Conservation (phyloP, 2,113 vertebrate genomes). For the Hiodon alosoides region DNA sequence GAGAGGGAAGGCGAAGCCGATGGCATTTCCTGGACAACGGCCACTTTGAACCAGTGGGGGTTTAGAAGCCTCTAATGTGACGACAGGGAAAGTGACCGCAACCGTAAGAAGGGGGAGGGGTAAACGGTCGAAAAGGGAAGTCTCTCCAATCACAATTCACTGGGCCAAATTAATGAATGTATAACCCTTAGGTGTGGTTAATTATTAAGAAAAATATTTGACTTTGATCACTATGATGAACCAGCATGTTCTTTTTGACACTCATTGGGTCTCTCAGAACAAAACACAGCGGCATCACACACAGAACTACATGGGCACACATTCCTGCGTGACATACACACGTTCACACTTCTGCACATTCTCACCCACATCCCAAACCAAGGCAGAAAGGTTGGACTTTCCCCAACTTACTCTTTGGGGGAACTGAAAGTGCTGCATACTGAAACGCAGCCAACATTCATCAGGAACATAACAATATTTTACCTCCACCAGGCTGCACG, state of each 20-base stretch:
- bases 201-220: too few relatives aligned
- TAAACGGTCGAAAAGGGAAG: too few relatives aligned
- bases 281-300: neutral
- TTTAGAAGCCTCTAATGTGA: neutral
- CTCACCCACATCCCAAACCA: neutral
- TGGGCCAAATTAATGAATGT: too few relatives aligned
- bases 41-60: slow-evolving; percentile 37
- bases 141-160: too few relatives aligned
- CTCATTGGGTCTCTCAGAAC: too few relatives aligned
- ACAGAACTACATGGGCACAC: neutral
- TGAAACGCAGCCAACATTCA: too few relatives aligned
- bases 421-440: too few relatives aligned
- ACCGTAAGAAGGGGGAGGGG: too few relatives aligned
- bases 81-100: neutral
- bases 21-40: slow-evolving; percentile 51
- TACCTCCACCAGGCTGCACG: slow-evolving; percentile 8
- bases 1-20: slow-evolving; percentile 44
- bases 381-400: neutral
- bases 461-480: neutral
- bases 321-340: neutral
- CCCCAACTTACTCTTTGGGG: neutral
- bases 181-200: too few relatives aligned
- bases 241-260: too few relatives aligned
- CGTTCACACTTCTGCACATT: neutral
- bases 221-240: too few relatives aligned